phyloP scores from a whole-genome alignment of 2,797 vertebrate genomes.

The Oryzias sinensis region DNA sequence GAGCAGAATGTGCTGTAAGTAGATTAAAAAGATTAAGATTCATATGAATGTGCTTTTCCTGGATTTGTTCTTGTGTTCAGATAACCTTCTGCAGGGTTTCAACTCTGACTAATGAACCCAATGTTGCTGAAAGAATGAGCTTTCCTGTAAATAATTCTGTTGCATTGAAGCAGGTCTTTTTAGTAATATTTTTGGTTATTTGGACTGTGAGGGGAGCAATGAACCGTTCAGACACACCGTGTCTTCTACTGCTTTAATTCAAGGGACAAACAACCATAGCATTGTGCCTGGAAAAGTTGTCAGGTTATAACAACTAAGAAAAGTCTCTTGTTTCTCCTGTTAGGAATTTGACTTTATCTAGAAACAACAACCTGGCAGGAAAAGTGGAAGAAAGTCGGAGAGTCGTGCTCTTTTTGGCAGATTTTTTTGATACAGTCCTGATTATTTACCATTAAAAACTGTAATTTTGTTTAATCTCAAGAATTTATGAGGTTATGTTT shows the following conservation, averaged over 20 bases:
- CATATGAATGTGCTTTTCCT: constrained; percentile 71
- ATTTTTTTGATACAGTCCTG: constrained; percentile 10
- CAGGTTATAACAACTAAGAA: constrained; percentile 25
- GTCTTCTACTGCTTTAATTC: constrained; percentile 43
- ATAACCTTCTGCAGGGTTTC: constrained; percentile 55
- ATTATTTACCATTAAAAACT: constrained; percentile 20
- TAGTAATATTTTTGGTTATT: constrained; percentile 39
- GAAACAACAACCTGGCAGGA: constrained; percentile 4
- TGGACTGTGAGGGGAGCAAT: constrained; percentile 29
- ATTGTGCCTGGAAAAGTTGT: constrained; percentile 46
- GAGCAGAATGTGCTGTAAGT: constrained; percentile 56
- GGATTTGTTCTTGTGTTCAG: constrained; percentile 73
- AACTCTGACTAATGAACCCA: constrained; percentile 26
- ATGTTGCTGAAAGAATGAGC: constrained; percentile 33
- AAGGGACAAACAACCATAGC: constrained; percentile 46
- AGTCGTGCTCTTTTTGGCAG: constrained; percentile 4
- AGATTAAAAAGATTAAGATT: constrained; percentile 65
- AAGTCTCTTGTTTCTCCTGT: constrained; percentile 4
- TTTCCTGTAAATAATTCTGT: constrained; percentile 24
- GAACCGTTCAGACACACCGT: constrained; percentile 21
- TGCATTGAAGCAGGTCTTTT: constrained; percentile 4
- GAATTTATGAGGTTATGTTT: constrained; percentile 21
- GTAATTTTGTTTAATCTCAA: constrained; percentile 29
- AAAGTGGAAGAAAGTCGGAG: constrained; percentile 14
- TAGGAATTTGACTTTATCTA: constrained; percentile 4